Conservation (phyloP, 2,888 invertebrate genomes). For the Lacanobia oleracea region DNA sequence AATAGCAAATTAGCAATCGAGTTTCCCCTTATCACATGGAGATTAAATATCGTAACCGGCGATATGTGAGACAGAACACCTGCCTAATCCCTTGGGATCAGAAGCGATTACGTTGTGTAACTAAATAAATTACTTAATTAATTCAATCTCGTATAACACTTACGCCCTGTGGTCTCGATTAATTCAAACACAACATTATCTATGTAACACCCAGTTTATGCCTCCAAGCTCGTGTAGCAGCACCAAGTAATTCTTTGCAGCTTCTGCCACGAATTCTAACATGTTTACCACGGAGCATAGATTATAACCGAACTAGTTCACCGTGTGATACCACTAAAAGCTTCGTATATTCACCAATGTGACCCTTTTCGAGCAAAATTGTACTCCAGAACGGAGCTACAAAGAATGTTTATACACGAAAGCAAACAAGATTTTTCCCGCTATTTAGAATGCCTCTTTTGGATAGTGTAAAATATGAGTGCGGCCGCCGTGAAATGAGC, state of each 20-base stretch:
- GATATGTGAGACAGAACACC: conserved; percentile 50
- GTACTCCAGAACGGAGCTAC: conserved; percentile 69
- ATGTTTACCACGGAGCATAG: conserved; percentile 65
- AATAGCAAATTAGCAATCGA: conserved; percentile 45
- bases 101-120: conserved; percentile 47
- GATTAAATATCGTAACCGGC: conserved; percentile 46
- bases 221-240: conserved; percentile 16
- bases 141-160: conserved; percentile 57
- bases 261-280: conserved; percentile 32
- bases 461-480: conserved; percentile 85
- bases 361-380: conserved; percentile 67
- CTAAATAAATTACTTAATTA: conserved; percentile 62
- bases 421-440: conserved; percentile 64
- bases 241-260: conserved; percentile 27
- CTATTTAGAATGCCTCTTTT: conserved; percentile 77
- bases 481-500: conserved; percentile 87
- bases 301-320: conserved; percentile 74
- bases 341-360: conserved; percentile 56
- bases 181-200: conserved; percentile 48
- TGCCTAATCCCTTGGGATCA: conserved; percentile 54
- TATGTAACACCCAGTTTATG: conserved; percentile 42
- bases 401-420: conserved; percentile 74
- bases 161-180: conserved; percentile 51
- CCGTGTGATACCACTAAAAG: conserved; percentile 70
- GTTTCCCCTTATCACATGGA: conserved; percentile 34